A percentile compares a stretch with the other conserved stretches of the same genome.
phyloP scores from a whole-genome alignment of 2,888 invertebrate species.

The Griposia aprilina region DNA sequence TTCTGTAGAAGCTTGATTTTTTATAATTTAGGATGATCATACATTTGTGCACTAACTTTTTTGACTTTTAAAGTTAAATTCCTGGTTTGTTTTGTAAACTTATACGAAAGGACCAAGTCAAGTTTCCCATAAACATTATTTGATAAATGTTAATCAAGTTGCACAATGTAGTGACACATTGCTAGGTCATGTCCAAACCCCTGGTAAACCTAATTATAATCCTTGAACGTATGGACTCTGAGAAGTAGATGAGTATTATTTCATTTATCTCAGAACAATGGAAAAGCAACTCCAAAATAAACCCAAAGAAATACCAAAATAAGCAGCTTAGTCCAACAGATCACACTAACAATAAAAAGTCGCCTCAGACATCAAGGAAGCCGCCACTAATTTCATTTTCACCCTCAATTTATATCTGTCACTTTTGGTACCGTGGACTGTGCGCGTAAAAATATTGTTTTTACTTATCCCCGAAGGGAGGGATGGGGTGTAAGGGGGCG shows the following conservation, averaged over 20 bases:
- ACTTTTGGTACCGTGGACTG: conserved; percentile 86
- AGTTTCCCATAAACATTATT: background rate
- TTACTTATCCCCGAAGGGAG: conserved; percentile 86
- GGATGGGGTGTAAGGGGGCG: conserved; percentile 76
- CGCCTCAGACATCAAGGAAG: conserved; percentile 76
- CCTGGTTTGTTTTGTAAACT: background rate
- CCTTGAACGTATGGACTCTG: background rate
- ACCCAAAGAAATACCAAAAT: conserved; percentile 28
- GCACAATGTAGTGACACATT: background rate
- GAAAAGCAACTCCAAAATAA: conserved; percentile 1
- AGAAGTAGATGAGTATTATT: background rate
- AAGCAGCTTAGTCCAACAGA: conserved; percentile 57
- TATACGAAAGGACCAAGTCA: conserved; percentile 6
- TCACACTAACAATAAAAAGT: conserved; percentile 73
- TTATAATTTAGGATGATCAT: background rate
- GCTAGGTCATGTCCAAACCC: background rate
- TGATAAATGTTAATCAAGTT: background rate
- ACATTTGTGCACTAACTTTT: background rate
- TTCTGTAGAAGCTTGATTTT: background rate
- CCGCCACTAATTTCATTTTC: conserved; percentile 87
- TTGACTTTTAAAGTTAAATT: background rate
- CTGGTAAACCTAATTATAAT: background rate
- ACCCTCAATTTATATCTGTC: conserved; percentile 89
- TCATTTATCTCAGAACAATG: background rate
- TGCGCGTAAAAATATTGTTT: conserved; percentile 90